Evolutionary conservation across 2,113 vertebrate species (phyloP).

Genomic region (Hippocampus mohnikei): DNA sequence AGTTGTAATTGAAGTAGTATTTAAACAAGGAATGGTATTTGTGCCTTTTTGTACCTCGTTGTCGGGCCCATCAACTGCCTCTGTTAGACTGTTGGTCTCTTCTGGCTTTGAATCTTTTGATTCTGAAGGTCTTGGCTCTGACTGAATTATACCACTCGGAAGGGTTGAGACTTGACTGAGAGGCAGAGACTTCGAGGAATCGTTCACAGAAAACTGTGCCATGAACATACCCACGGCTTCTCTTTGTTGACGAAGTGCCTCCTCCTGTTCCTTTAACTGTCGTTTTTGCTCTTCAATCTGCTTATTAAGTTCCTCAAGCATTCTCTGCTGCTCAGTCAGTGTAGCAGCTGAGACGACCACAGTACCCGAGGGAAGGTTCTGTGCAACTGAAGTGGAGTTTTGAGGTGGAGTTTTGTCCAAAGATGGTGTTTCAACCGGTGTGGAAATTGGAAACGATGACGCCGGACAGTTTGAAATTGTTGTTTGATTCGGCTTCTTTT

Average conservation of each 20-base stretch:
- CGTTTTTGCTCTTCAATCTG: conserved; percentile 95
- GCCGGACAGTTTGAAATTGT: conserved; percentile 16
- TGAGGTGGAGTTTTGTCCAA: conserved; percentile 12
- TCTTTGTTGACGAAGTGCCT: conserved; percentile 86
- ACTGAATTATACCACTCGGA: conserved; percentile 30
- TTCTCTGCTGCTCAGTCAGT: conserved; percentile 87
- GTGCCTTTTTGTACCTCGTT: conserved; percentile 31
- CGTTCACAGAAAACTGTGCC: conserved; percentile 94
- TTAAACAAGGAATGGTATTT: conserved; percentile 12
- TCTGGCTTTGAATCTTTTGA: conserved; percentile 18
- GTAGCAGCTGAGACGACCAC: conserved; percentile 72
- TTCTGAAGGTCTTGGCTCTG: conserved; percentile 29
- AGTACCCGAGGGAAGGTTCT: conserved; percentile 47
- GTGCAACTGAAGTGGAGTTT: conserved; percentile 13
- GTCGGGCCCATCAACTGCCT: conserved; percentile 20
- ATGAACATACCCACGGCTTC: conserved; percentile 92
- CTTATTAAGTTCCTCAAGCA: conserved; percentile 91
- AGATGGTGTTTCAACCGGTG: conserved; percentile 10
- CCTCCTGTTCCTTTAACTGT: conserved; percentile 92
- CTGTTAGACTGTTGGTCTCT: conserved; percentile 20
- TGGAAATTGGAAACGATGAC: conserved; percentile 13
- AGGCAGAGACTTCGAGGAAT: conserved; percentile 77
- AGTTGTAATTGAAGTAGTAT: conserved; percentile 17
- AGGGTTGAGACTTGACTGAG: conserved; percentile 49
- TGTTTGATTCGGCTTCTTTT: conserved; percentile 51